Conservation (phyloP, 1,140 invertebrate species). For the Drosophila yakuba region DNA sequence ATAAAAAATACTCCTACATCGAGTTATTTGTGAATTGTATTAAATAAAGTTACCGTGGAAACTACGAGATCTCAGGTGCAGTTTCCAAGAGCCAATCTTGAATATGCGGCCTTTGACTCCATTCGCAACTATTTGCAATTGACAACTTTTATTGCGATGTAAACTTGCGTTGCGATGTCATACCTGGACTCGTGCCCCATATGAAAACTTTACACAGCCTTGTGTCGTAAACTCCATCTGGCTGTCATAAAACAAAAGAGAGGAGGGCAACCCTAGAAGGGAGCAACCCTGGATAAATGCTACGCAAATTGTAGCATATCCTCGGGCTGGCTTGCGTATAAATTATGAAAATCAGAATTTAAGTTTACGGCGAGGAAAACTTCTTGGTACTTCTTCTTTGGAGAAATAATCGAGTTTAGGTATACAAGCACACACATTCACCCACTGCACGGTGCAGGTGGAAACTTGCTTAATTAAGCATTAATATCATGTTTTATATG, state of each 20-base stretch:
- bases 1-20: too few relatives aligned
- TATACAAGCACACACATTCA: slow-evolving; percentile 14
- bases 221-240: slow-evolving; percentile 49
- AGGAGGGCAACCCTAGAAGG: slow-evolving; percentile 11
- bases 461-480: slow-evolving; percentile 72
- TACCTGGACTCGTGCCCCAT: background rate
- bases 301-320: slow-evolving; percentile 13
- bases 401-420: slow-evolving; percentile 37
- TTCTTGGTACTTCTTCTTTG: slow-evolving; percentile 22
- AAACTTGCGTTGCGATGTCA: slow-evolving; percentile 16
- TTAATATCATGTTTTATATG: slow-evolving; percentile 80
- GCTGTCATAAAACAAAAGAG: slow-evolving; percentile 7
- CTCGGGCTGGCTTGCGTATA: slow-evolving; percentile 22
- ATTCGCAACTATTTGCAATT: slow-evolving; percentile 21
- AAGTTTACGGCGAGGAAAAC: slow-evolving; percentile 48
- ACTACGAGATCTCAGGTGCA: slow-evolving; percentile 30
- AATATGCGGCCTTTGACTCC: slow-evolving; percentile 21
- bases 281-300: slow-evolving; percentile 11
- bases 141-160: slow-evolving; percentile 38
- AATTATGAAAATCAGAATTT: slow-evolving; percentile 70
- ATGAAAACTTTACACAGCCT: slow-evolving; percentile 14
- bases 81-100: background rate
- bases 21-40: too few relatives aligned
- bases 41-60: too few relatives aligned
- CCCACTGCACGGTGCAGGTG: slow-evolving; percentile 32